A percentile compares a stretch with the other conserved stretches of the same genome.
These are phyloP conservation scores for Caenorhabditis sp. DNA, from an alignment of 2,888 invertebrate species.

Conservation along the genomic window DNA sequence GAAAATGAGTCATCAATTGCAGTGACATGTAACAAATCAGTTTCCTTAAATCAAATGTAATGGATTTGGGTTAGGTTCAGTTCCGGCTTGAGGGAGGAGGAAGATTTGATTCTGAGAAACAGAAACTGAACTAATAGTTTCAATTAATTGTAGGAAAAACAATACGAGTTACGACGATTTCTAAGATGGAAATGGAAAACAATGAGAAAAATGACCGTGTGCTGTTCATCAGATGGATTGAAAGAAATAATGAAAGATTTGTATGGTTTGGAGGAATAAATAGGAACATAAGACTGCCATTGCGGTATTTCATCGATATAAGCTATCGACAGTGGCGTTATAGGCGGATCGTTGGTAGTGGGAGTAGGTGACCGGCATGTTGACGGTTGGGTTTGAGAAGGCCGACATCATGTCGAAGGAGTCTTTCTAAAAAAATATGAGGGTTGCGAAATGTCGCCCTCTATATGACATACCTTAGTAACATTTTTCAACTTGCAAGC, in stretches of 20 bases:
- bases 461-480: constrained; percentile 31
- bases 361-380: constrained; percentile 52
- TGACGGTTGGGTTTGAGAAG: constrained; percentile 50
- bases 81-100: not conserved
- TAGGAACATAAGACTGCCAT: constrained; percentile 9
- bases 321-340: constrained; percentile 43
- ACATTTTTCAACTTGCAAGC: constrained; percentile 50
- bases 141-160: no score
- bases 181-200: constrained; percentile 18
- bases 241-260: constrained; percentile 41
- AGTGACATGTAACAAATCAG: constrained; percentile 47
- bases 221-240: constrained; percentile 39
- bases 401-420: constrained; percentile 64
- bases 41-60: constrained; percentile 43
- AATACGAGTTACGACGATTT: not conserved
- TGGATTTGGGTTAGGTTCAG: constrained; percentile 12
- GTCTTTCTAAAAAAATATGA: constrained; percentile 43
- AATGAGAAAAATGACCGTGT: constrained; percentile 47
- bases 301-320: constrained; percentile 44
- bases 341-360: constrained; percentile 53
- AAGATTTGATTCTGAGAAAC: no score
- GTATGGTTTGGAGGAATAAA: no score
- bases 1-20: constrained; percentile 18
- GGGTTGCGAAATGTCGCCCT: not conserved
- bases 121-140: no score